Evolutionary conservation across 1,140 invertebrate species (phyloP).

Genomic region (Pinna nobilis): DNA sequence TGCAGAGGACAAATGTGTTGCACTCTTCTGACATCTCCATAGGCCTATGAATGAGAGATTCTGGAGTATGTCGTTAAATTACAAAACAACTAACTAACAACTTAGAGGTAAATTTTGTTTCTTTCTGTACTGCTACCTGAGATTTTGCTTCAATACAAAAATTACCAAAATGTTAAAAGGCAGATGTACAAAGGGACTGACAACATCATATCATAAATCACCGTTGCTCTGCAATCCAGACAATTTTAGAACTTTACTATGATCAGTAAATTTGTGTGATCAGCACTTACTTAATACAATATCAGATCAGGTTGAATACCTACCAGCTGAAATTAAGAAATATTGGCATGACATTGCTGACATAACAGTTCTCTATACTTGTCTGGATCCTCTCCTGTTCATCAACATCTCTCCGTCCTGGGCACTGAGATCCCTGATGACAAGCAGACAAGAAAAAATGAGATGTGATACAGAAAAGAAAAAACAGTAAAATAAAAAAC

Average conservation of each 20-base stretch:
- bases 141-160: too few species aligned
- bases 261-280: neutral
- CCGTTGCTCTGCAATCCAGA: too few species aligned
- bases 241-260: neutral
- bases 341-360: constrained; percentile 69
- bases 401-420: constrained; percentile 58
- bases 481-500: neutral
- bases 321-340: constrained; percentile 71
- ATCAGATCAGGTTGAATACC: neutral
- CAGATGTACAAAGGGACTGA: too few species aligned
- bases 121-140: too few species aligned
- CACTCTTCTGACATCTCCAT: too few species aligned
- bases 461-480: neutral
- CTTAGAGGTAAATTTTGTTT: too few species aligned
- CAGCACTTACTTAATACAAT: neutral
- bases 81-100: too few species aligned
- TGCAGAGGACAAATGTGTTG: too few species aligned
- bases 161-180: too few species aligned
- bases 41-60: too few species aligned
- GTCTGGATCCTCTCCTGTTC: constrained; percentile 67
- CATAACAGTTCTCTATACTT: constrained; percentile 69
- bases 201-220: too few species aligned
- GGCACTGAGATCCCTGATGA: constrained; percentile 64
- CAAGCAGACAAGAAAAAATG: constrained; percentile 1
- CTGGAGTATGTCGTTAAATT: too few species aligned